These are phyloP conservation scores for Hypotaenidia okinawae DNA, from an alignment of 2,797 vertebrate genomes.

Conservation along the genomic window DNA sequence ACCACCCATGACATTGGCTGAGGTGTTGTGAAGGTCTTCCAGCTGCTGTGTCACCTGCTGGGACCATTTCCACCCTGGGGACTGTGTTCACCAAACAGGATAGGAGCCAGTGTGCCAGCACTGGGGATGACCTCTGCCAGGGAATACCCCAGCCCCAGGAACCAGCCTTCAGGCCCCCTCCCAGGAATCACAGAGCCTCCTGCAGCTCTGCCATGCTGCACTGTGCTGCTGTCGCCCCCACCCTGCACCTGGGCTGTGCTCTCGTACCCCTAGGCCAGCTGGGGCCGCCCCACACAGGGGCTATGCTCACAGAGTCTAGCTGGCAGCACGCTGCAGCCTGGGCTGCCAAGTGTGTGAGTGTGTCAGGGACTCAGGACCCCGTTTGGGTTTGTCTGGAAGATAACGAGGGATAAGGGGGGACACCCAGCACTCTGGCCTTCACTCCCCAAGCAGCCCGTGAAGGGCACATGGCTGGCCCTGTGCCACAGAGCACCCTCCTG, in stretches of 20 bases:
- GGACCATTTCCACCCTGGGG: neutral
- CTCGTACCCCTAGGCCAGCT: too few relatives aligned
- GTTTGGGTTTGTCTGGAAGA: constrained; percentile 27
- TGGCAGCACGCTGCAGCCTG: neutral
- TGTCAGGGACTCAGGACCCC: neutral
- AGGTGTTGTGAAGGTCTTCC: neutral
- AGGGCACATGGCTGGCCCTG: neutral
- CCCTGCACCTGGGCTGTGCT: neutral
- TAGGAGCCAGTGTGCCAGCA: neutral
- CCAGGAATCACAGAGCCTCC: neutral
- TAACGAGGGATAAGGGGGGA: neutral
- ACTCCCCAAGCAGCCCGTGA: neutral
- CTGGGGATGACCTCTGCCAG: neutral
- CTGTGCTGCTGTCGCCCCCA: rapidly evolving
- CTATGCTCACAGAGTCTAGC: neutral
- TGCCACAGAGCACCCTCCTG: rapidly evolving
- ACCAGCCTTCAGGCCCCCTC: neutral
- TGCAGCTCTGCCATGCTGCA: neutral
- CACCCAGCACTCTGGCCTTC: neutral
- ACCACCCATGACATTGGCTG: neutral
- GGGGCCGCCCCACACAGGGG: neutral
- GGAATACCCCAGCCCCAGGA: rapidly evolving
- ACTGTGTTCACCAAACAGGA: neutral
- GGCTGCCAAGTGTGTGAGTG: neutral
- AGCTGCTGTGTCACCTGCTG: neutral